phyloP scores from a whole-genome alignment of 2,888 invertebrate species.

The Agonum fuliginosum region DNA sequence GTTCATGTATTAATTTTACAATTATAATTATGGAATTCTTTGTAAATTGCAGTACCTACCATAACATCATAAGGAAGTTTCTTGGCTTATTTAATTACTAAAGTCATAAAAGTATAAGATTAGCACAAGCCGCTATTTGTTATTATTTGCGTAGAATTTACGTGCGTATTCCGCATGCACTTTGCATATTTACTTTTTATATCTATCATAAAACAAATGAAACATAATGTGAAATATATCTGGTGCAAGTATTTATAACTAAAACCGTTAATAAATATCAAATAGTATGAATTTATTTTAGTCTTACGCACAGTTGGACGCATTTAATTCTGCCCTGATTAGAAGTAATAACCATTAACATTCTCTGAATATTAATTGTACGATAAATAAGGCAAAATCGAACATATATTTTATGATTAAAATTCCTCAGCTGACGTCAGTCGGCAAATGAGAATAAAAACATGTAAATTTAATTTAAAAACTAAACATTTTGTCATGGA shows the following conservation, averaged over 20 bases:
- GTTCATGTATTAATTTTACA: neutral
- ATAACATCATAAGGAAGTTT: constrained; percentile 32
- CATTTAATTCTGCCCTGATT: constrained; percentile 28
- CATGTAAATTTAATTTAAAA: too few relatives aligned
- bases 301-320: neutral
- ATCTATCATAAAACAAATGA: constrained; percentile 21
- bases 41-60: neutral
- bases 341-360: constrained; percentile 3
- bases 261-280: constrained; percentile 24
- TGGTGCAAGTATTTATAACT: neutral
- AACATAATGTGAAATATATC: neutral
- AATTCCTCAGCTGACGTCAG: neutral
- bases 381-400: neutral
- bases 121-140: neutral
- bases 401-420: neutral
- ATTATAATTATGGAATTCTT: neutral
- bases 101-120: constrained; percentile 14
- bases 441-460: neutral
- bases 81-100: constrained; percentile 22
- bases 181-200: constrained; percentile 13
- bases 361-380: constrained; percentile 1
- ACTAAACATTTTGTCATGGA: neutral
- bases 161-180: neutral
- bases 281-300: neutral
- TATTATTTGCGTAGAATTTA: constrained; percentile 31